Base-by-base conservation (phyloP, 2,888 invertebrate genomes). In the Amblyjoppa proteus region DNA sequence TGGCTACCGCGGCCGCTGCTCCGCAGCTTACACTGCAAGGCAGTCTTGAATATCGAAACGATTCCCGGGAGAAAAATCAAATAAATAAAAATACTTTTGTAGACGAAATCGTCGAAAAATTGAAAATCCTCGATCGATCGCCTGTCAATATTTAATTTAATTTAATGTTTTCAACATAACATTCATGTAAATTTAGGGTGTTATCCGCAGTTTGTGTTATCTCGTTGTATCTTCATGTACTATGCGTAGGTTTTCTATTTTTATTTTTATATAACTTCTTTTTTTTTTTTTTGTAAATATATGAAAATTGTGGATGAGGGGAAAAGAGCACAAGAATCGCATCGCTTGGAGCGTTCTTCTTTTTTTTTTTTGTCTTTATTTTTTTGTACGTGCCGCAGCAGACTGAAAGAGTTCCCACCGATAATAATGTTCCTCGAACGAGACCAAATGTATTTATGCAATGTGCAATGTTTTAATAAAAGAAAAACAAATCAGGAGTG, bases 361-460 rank as follows among this genome's bases (percentile, higher is more conserved):
- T 11, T 31, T 31, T n/a, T 53, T 79, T 73, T 45, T 49, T 13
- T 68, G 45, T 64, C 20, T 20, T 20, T 20, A 20, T 20, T 20
- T 20, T 20, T 20, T 20, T 20, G 20, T n/a, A 81, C 38, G 66
- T 75, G 64, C 41, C 53, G 58, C 9, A n/a, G 58, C 38, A 75
- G 51, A 71, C 77, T 73, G 76, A 77, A 84, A 56, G 83, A 87
- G 78, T 87, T 83, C 77, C 80, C 80, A 85, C 87, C 85, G 58
- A 73, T 81, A 34, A 58, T n/a, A 89, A 92, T 92, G 92, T 93
- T 93, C 92, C 92, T 92, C 90, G 88, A 88, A 88, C 89, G 86
- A 92, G 89, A 92, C 92, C 92, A 92, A 92, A 92, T 92, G 91
- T 91, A 92, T 91, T 91, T 92, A 92, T 91, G 90, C 88, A 91